phyloP scores from a whole-genome alignment of 2,797 vertebrate genomes.

The Clarias pachynema region DNA sequence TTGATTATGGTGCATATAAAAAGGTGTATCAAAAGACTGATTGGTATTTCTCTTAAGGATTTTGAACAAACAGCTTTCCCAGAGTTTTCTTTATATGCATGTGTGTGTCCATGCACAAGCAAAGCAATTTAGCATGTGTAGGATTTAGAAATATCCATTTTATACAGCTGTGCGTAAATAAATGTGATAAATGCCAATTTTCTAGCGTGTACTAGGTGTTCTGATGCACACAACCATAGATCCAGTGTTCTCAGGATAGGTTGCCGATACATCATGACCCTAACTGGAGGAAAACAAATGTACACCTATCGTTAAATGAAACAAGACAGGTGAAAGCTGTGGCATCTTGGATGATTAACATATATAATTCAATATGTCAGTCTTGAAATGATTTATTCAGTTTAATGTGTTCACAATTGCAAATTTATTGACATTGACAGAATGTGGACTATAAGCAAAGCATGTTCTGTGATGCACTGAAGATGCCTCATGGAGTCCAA shows the following conservation, averaged over 20 bases:
- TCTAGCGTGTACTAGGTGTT: neutral
- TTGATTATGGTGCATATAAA: neutral
- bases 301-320: neutral
- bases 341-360: neutral
- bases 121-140: neutral
- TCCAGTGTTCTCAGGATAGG: neutral
- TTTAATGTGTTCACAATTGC: neutral
- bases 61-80: neutral
- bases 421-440: neutral
- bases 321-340: neutral
- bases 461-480: conserved; percentile 9
- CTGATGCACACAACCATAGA: neutral
- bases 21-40: neutral
- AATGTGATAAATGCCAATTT: neutral
- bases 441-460: neutral
- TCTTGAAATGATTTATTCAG: neutral
- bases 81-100: neutral
- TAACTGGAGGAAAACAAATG: neutral
- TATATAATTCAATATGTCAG: neutral
- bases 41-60: neutral
- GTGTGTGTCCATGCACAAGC: neutral
- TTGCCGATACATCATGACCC: neutral
- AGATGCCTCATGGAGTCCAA: conserved; percentile 25
- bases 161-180: neutral
- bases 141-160: neutral